Percentiles rank a stretch among this genome's conserved stretches.
Evolutionary conservation across 2,888 invertebrate genomes (phyloP).

Genomic region (Slavum lentiscoides): DNA sequence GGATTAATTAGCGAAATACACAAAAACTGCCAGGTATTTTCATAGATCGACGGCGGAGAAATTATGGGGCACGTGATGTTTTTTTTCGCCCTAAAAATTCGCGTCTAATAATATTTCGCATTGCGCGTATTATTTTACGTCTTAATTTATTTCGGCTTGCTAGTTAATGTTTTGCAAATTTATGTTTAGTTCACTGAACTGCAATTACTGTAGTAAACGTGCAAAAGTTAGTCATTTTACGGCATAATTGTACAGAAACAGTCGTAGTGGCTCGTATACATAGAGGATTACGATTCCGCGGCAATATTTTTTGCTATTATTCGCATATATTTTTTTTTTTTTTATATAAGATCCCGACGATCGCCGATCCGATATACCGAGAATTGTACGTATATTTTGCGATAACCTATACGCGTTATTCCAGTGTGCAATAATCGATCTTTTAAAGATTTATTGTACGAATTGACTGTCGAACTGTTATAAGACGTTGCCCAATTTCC

Average conservation of each 20-base stretch:
- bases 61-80: background rate
- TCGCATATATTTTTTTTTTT: too few species aligned
- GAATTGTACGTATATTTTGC: too few species aligned
- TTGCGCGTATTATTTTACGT: too few species aligned
- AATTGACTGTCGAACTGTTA: background rate
- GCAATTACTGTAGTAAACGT: background rate
- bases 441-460: constrained; percentile 9
- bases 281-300: too few species aligned
- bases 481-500: background rate
- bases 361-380: too few species aligned
- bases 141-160: background rate
- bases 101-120: background rate
- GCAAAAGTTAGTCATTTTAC: background rate
- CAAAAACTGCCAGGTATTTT: background rate
- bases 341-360: too few species aligned
- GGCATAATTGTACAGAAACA: background rate
- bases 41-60: background rate
- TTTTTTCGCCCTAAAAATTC: background rate
- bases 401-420: too few species aligned
- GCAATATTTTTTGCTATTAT: too few species aligned
- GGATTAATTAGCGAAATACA: background rate
- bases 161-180: constrained; percentile 5
- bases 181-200: constrained; percentile 3
- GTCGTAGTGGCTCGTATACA: too few species aligned
- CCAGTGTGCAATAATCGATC: too few species aligned